Conservation (phyloP, 2,888 invertebrate genomes). For the Cremastinae sp. region DNA sequence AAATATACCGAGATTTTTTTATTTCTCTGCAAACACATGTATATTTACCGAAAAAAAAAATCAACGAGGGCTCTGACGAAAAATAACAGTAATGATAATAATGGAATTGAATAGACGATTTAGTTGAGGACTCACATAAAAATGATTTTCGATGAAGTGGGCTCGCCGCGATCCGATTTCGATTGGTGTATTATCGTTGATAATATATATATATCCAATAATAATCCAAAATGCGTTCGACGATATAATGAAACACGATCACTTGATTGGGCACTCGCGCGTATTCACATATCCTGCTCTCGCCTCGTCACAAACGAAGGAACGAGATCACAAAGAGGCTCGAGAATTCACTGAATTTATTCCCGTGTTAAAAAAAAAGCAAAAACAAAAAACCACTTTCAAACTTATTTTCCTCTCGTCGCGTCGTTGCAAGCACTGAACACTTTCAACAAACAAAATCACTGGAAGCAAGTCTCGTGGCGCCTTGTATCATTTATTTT, state of each 20-base stretch:
- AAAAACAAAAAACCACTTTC: no score
- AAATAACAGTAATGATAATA: neutral
- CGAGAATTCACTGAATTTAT: slow-evolving; percentile 10
- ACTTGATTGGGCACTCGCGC: slow-evolving; percentile 35
- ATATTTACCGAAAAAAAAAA: no score
- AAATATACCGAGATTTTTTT: no score
- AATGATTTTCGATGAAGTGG: slow-evolving; percentile 36
- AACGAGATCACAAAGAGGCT: slow-evolving; percentile 32
- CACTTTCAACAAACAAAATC: no score
- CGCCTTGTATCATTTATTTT: no score
- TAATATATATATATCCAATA: slow-evolving; percentile 73
- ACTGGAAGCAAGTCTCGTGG: no score
- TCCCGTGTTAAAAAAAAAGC: no score
- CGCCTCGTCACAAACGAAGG: slow-evolving; percentile 16
- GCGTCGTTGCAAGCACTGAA: no score
- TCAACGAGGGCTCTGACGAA: no score
- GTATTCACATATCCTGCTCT: slow-evolving; percentile 26
- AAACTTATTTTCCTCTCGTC: no score
- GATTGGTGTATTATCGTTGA: slow-evolving; percentile 40
- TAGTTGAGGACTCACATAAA: slow-evolving; percentile 54
- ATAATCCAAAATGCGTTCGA: slow-evolving; percentile 70
- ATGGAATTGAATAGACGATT: neutral
- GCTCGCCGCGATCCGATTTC: slow-evolving; percentile 18
- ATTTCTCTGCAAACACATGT: no score
- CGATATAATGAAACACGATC: slow-evolving; percentile 40